Base-by-base conservation (phyloP, 2,113 vertebrate genomes). In the Pycnonotus jocosus region DNA sequence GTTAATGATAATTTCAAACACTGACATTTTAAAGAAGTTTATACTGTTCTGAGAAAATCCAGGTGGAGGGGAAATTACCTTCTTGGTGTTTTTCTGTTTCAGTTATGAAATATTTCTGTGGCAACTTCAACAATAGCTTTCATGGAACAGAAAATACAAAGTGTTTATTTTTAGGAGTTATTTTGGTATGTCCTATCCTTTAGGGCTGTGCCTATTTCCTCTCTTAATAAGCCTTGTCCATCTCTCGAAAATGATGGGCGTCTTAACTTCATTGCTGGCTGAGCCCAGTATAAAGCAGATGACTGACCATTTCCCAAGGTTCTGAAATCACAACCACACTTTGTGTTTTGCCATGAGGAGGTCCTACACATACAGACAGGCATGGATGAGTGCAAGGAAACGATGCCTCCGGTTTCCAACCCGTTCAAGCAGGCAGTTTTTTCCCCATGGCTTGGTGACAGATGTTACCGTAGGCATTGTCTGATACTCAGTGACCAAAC, bases 101-200 rank as follows among this genome's bases (percentile, higher is more conserved):
- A 80, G 13, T 74, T 88, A 78, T 56, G 44, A 96, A 90, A 78
- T 80, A 95, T 88, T 78, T 94, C 64, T 94, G 93, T 86, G 82
- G 69, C 82, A 95, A 93, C 69, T 86, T 96, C 90, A 86, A 86
- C 80, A 95, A 93, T 78, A 88, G 72, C 25, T 95, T 95, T 83
- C 15, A 93, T 64, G 31, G 69, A 88, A 96, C 85, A 90, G 92
- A 93, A 94, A 93, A 89, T 83, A 80, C 68, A 68, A 79, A 74
- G 87, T 56, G 47, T 88, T 92, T 97, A 94, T 94, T 96, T 95
- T 95, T 96, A 94, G 86, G 84, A 54, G 24, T 42, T 86, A 47
- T 17, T 73, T 85, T 94, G 79, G 92, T 88, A 51, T 79, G 76
- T 86, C 69, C 80, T 90, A 92, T 93, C n/a, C 72, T 73, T 64